Evolutionary conservation across 2,888 invertebrate genomes (phyloP), one percentile per base, ranked within the genome.

Genomic region (Podotricha telesiphe): DNA sequence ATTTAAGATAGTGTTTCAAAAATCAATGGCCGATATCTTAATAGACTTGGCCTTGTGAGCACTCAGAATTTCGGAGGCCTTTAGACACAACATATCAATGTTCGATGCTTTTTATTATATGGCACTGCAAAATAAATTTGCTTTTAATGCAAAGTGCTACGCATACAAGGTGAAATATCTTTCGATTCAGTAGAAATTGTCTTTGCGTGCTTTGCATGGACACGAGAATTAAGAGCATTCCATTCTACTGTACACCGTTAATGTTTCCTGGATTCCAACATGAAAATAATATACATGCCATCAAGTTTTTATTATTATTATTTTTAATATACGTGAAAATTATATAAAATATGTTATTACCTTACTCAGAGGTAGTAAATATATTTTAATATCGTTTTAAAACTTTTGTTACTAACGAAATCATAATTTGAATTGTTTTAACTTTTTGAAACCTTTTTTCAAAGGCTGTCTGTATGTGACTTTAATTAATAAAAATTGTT

Each of bases 191-290:
- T 19, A 62, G 62, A 62, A 47, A 17, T 34, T 11, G 34, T 47
- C 34, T 19, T 34, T 47, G 48, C 62, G 17, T 62, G 62, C 62
- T 48, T 62, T 13, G 17, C 62, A 34, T 34, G 62, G 28, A 47
- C 48, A 28, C 34, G 19, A 17, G 62, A 48, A 62, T 62, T 34
- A 15, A 62, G 48, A 13, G 19, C 48, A 62, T 47, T 48, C 48
- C 48, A 62, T 48, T 62, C 19, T 17, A 48, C 11, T 47, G 48
- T 13, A n/a, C 40, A 13, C 20, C 6, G 22, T 22, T 59, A 59
- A 42, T 45, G 58, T 59, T 59, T 45, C 59, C 22, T 28, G 59
- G 11, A 59, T 45, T 45, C 42, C 42, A 45, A 59, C 59, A 59
- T 59, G 22, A 59, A 59, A 45, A 22, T 22, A 22, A n/a, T 22